phyloP scores from a whole-genome alignment of 2,888 invertebrate species.

The Seladonia tumulorum region DNA sequence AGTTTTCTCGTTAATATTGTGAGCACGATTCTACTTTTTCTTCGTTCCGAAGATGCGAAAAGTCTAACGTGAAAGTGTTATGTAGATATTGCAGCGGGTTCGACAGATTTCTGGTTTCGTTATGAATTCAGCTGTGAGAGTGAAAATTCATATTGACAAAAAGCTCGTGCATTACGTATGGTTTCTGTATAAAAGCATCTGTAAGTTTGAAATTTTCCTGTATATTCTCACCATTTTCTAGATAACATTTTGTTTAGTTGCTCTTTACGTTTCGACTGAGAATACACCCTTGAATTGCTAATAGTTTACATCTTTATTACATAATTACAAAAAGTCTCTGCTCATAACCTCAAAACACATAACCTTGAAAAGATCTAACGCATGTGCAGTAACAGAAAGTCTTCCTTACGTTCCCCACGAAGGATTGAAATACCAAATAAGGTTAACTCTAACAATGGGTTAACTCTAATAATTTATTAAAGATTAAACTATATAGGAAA shows the following conservation, averaged over 20 bases:
- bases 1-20: slow-evolving; percentile 18
- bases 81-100: background rate
- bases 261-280: background rate
- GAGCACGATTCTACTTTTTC: slow-evolving; percentile 23
- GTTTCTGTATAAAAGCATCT: background rate
- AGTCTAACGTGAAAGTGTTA: slow-evolving; percentile 7
- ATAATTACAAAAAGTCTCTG: no score
- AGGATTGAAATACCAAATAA: no score
- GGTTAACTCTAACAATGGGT: no score
- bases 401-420: no score
- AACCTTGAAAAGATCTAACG: no score
- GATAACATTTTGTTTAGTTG: background rate
- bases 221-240: background rate
- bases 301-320: no score
- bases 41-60: slow-evolving; percentile 9
- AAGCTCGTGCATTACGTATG: background rate
- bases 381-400: no score
- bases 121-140: background rate
- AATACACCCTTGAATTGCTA: background rate
- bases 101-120: background rate
- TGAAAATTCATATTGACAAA: background rate
- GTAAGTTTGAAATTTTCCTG: background rate
- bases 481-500: no score
- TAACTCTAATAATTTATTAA: no score
- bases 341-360: no score